A percentile compares a stretch with the other conserved stretches of the same genome.
These are phyloP conservation scores for Apistogramma diplotaenia DNA, from an alignment of 2,113 vertebrate genomes.

Conservation along the genomic window DNA sequence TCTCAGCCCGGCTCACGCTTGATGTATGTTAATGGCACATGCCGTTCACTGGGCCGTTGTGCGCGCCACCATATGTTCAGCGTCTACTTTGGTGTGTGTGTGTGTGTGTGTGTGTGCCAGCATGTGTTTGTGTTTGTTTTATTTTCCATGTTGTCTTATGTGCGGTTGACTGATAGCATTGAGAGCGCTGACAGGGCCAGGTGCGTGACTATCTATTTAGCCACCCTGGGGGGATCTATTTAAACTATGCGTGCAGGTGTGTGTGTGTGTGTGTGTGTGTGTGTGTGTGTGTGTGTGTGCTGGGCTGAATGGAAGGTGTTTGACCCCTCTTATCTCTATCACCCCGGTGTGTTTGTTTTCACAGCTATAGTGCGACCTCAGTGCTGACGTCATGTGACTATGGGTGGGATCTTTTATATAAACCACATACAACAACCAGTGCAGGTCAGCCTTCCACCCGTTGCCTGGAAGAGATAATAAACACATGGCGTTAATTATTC, in stretches of 20 bases:
- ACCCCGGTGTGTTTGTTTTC: conserved; percentile 71
- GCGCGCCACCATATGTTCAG: conserved; percentile 1
- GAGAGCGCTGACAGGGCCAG: conserved; percentile 61
- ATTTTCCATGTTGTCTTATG: conserved; percentile 60
- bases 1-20: conserved; percentile 14
- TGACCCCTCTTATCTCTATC: conserved; percentile 66
- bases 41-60: conserved; percentile 20
- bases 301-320: conserved; percentile 21
- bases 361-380: conserved; percentile 30
- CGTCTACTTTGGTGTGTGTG: conserved; percentile 10
- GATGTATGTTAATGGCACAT: conserved; percentile 35
- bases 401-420: conserved; percentile 44
- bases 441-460: conserved; percentile 10
- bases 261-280: neutral
- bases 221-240: conserved; percentile 9
- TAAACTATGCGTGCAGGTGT: conserved; percentile 28
- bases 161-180: conserved; percentile 72
- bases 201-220: conserved; percentile 66
- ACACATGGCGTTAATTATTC: conserved; percentile 38
- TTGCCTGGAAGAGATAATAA: conserved; percentile 53
- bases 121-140: conserved; percentile 55
- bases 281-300: neutral
- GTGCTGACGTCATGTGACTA: conserved; percentile 55
- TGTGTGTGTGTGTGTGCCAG: conserved; percentile 22
- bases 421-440: neutral